Conservation (phyloP, 2,113 vertebrate genomes). For the Pyxicephalus adspersus region DNA sequence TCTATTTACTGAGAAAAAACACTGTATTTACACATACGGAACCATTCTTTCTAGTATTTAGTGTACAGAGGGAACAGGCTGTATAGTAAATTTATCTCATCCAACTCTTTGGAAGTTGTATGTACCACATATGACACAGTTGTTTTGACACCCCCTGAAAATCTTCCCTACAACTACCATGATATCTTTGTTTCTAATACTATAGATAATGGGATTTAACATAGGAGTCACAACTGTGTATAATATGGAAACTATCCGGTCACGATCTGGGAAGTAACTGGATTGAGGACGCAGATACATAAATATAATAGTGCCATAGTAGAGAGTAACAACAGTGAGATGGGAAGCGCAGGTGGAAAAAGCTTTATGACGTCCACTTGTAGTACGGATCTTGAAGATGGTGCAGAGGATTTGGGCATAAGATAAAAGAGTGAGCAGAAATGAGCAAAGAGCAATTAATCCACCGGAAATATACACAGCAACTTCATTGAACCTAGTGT, state of each 20-base stretch:
- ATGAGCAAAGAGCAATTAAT: not conserved
- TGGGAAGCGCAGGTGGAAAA: constrained; percentile 62
- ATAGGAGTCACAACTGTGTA: constrained; percentile 64
- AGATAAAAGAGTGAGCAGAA: not conserved
- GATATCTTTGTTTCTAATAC: constrained; percentile 62
- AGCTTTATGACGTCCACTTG: constrained; percentile 58
- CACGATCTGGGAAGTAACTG: constrained; percentile 62
- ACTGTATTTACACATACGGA: no score
- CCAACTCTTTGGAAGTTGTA: no score
- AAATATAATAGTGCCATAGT: constrained; percentile 62
- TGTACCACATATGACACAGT: no score
- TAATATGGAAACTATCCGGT: constrained; percentile 63
- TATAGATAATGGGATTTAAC: constrained; percentile 65
- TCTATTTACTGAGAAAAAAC: no score
- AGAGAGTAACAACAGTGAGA: constrained; percentile 56
- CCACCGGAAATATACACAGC: not conserved
- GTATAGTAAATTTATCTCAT: no score
- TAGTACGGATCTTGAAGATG: constrained; percentile 55
- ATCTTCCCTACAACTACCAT: constrained; percentile 11
- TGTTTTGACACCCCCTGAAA: no score
- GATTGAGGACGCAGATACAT: constrained; percentile 61
- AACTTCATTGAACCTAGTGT: not conserved
- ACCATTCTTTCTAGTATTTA: no score
- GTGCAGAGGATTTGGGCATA: constrained; percentile 49
- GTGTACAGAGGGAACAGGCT: no score